Base-by-base conservation (phyloP, 2,797 vertebrate genomes). In the Acanthiza pusilla region DNA sequence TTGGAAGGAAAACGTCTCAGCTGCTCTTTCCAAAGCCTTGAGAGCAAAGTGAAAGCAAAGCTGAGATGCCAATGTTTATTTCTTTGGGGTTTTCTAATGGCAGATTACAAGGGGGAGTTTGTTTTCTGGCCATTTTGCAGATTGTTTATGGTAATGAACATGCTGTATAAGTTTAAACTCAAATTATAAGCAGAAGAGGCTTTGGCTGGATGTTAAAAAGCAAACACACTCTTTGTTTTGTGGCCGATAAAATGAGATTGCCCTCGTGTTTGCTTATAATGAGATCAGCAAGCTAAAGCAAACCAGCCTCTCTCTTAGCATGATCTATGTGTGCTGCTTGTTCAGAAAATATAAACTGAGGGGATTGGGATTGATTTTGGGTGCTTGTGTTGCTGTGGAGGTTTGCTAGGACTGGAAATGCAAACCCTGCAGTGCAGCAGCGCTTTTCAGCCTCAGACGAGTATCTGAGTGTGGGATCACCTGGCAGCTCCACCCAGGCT, bases 171-270 rank as follows among this genome's bases (percentile, higher is more conserved):
- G 36, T 73, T 94, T 50, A 91, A 84, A 86, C 32, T 70, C 40
- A 47, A 43, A 67, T 80, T 85, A n/a, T 60, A 55, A 88, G 42
- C 40, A 47, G 70, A 53, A 57, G 34, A 75, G 61, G 27, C 74
- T 87, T 86, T 68, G 66, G 62, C 62, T 92, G 38, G 54, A 72
- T 62, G 58, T 27, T 85, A 71, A 67, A 93, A 92, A 54, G 61
- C 5, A 17, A 84, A 18, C 53, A 14, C 2, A 1, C 9, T n/a
- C 19, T 90, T 76, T 89, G 57, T 60, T 88, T 89, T 65, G 85
- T 16, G 65, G 63, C 50, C 2, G 40, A 32, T 38, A 81, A 73
- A 90, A 94, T 78, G 14, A 58, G 48, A 42, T 71, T 90, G 71
- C 32, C 6, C 21, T 86, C 5, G 0, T 61, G 18, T 88, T 90